Conservation (phyloP, 2,888 invertebrate species). For the Polymixis flavicincta region DNA sequence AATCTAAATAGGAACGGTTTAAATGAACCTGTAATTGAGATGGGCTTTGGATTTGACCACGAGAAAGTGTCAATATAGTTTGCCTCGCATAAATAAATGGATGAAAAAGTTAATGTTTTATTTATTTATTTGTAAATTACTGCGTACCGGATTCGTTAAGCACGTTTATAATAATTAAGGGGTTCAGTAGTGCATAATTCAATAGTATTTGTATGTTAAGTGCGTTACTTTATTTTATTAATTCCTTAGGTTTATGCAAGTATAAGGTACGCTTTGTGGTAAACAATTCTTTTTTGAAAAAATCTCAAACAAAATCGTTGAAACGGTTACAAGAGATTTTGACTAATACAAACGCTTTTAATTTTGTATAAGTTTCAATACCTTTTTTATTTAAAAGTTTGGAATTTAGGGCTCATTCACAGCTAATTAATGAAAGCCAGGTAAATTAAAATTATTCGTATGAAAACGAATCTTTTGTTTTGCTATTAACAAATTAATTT, state of each 20-base stretch:
- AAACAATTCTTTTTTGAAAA: neutral
- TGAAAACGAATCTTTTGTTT: constrained; percentile 25
- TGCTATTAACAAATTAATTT: constrained; percentile 21
- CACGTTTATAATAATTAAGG: neutral
- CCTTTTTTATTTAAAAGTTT: constrained; percentile 8
- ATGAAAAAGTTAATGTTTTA: too few relatives aligned
- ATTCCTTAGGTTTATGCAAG: too few relatives aligned
- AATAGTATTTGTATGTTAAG: too few relatives aligned
- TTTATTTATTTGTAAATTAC: neutral
- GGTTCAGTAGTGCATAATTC: too few relatives aligned
- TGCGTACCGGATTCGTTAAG: neutral
- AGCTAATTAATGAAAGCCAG: constrained; percentile 23
- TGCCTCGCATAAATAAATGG: too few relatives aligned
- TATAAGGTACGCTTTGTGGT: neutral
- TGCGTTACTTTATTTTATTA: too few relatives aligned
- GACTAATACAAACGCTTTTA: constrained; percentile 16
- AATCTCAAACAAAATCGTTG: neutral
- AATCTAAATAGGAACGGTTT: constrained; percentile 6
- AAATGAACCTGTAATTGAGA: constrained; percentile 7
- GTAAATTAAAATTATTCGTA: constrained; percentile 33
- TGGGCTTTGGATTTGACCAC: neutral
- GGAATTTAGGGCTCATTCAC: constrained; percentile 13
- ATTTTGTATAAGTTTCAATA: constrained; percentile 7
- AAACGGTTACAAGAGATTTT: constrained; percentile 2
- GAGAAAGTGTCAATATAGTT: neutral